A percentile compares a stretch with the other conserved stretches of the same genome.
These are phyloP conservation scores for Gorsachius goisagi DNA, from an alignment of 2,113 vertebrate genomes.

Conservation along the genomic window DNA sequence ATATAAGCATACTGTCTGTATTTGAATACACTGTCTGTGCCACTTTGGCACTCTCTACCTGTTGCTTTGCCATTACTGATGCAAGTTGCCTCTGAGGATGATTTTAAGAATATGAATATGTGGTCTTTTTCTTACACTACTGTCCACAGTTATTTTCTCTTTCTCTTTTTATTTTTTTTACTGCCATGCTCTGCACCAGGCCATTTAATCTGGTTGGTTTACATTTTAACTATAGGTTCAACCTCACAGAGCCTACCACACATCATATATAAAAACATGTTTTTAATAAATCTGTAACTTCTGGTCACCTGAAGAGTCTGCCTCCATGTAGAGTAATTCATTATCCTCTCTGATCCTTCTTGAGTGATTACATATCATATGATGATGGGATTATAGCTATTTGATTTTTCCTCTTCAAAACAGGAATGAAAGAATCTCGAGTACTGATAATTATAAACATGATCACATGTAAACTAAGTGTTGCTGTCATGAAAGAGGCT, in stretches of 20 bases:
- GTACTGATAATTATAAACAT: not conserved
- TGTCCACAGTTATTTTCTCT: not conserved
- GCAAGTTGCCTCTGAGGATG: not conserved
- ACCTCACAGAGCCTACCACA: not conserved
- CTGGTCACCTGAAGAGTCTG: not conserved
- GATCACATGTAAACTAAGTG: not conserved
- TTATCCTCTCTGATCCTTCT: not conserved
- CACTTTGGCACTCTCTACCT: conserved; percentile 3
- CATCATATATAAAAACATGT: not conserved
- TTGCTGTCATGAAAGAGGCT: not conserved
- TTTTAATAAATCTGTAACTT: not conserved
- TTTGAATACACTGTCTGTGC: conserved; percentile 45
- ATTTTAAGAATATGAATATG: not conserved
- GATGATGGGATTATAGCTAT: not conserved
- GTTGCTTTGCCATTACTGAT: conserved; percentile 46
- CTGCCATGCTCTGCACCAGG: not conserved
- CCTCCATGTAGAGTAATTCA: not conserved
- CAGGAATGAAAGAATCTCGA: not conserved
- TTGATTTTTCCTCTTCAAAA: not conserved
- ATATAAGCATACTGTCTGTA: conserved; percentile 42
- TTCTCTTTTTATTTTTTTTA: not conserved
- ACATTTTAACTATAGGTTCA: not conserved
- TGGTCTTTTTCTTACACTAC: not conserved
- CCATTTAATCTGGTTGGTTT: not conserved
- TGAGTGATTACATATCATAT: not conserved